A percentile compares a stretch with the other conserved stretches of the same genome.
Conservation (phyloP, 2,797 vertebrate genomes). For the Chromobotia macracanthus region DNA sequence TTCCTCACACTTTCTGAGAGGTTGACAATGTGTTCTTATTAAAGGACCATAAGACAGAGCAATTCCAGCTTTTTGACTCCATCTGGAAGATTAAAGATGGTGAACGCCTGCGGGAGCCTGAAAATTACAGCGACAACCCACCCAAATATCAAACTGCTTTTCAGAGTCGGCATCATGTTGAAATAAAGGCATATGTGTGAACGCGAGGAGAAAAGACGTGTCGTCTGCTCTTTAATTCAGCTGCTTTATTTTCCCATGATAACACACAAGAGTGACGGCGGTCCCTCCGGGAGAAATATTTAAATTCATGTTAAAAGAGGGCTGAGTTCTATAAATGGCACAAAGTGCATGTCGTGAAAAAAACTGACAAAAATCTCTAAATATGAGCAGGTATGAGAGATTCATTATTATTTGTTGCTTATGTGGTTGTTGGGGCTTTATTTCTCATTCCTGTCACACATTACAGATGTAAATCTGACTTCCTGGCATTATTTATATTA, state of each 20-base stretch:
- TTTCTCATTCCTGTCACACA: slow-evolving; percentile 32
- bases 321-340: slow-evolving; percentile 38
- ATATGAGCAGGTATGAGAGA: not conserved
- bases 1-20: slow-evolving; percentile 1
- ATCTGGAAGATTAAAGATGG: slow-evolving; percentile 48
- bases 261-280: slow-evolving; percentile 27
- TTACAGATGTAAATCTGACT: slow-evolving; percentile 42
- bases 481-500: slow-evolving; percentile 20
- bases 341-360: not conserved
- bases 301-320: slow-evolving; percentile 37
- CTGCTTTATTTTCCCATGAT: slow-evolving; percentile 30
- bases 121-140: slow-evolving; percentile 1
- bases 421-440: slow-evolving; percentile 1
- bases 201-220: not conserved
- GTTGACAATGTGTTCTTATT: slow-evolving; percentile 54
- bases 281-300: slow-evolving; percentile 40
- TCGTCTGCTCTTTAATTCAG: slow-evolving; percentile 29
- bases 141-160: slow-evolving; percentile 36
- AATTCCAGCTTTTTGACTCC: slow-evolving; percentile 54
- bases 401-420: slow-evolving; percentile 25
- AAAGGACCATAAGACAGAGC: slow-evolving; percentile 32
- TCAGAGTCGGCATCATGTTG: slow-evolving; percentile 13
- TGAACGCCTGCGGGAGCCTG: slow-evolving; percentile 27
- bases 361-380: slow-evolving; percentile 8
- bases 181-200: slow-evolving; percentile 45